A percentile compares a stretch with the other conserved stretches of the same genome.
Conservation (phyloP, 2,888 invertebrate species). For the Apodemia hepburni region DNA sequence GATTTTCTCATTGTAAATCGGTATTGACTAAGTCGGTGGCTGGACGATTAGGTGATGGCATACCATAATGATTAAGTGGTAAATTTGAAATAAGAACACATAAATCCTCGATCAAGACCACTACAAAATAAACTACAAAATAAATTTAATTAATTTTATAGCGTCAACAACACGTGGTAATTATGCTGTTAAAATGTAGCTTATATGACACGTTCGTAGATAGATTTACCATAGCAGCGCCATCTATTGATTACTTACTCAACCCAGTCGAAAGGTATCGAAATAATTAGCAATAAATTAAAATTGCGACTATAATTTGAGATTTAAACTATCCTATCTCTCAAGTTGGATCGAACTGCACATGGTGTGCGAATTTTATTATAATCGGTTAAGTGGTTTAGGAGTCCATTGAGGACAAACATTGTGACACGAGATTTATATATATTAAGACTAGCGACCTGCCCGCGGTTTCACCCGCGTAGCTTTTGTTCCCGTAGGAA, state of each 20-base stretch:
- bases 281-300: neutral
- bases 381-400: no score
- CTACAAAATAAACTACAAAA: no score
- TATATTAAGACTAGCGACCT: no score
- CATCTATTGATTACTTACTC: conserved; percentile 25
- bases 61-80: neutral
- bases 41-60: neutral
- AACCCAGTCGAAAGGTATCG: conserved; percentile 23
- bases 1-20: no score
- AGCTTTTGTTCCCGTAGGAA: no score
- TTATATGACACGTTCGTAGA: conserved; percentile 21
- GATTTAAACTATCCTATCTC: neutral
- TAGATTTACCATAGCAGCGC: conserved; percentile 23
- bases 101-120: conserved; percentile 14
- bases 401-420: no score
- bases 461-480: no score
- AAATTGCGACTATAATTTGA: neutral
- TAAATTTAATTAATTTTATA: conserved; percentile 22
- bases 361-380: neutral
- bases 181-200: conserved; percentile 22
- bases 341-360: neutral
- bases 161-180: conserved; percentile 23
- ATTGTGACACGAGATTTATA: no score
- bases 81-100: neutral
- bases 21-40: neutral